phyloP scores from a whole-genome alignment of 2,797 vertebrate species.

The Moxostoma hubbsi region DNA sequence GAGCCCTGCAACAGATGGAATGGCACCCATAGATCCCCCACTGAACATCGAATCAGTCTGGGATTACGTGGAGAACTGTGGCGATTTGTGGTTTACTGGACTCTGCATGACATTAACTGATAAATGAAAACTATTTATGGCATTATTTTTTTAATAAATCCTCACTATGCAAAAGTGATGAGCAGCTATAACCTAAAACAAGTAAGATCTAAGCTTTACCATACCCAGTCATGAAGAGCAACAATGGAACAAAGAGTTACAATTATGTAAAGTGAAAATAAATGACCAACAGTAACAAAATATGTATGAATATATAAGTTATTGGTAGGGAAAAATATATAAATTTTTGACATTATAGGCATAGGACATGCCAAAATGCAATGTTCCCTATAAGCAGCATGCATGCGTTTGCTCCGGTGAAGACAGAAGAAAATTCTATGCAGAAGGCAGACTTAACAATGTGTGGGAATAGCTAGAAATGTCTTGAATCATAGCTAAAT shows the following conservation, averaged over 20 bases:
- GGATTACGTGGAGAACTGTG: too few species aligned
- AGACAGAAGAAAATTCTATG: neutral
- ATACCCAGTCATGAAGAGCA: neutral
- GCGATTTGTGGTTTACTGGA: too few species aligned
- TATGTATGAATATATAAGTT: neutral
- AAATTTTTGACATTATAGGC: neutral
- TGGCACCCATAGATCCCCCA: too few species aligned
- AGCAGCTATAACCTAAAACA: constrained; percentile 3
- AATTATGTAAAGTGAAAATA: neutral
- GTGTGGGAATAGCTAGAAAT: neutral
- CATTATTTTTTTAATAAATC: too few species aligned
- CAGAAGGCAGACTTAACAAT: neutral
- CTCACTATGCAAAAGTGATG: too few species aligned
- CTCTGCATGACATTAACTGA: too few species aligned
- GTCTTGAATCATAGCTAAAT: neutral
- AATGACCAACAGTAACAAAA: constrained; percentile 7
- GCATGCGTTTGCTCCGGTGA: neutral
- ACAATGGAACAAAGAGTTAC: too few species aligned
- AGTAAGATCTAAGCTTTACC: constrained; percentile 2
- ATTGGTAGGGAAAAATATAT: neutral
- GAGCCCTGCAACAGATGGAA: too few species aligned
- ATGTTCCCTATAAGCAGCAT: too few species aligned
- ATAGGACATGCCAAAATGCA: too few species aligned
- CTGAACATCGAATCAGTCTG: too few species aligned
- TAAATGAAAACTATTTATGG: too few species aligned